Evolutionary conservation across 2,797 vertebrate genomes (phyloP), one percentile per base, ranked within the genome.

Genomic region (Coranthus polyacanthus): DNA sequence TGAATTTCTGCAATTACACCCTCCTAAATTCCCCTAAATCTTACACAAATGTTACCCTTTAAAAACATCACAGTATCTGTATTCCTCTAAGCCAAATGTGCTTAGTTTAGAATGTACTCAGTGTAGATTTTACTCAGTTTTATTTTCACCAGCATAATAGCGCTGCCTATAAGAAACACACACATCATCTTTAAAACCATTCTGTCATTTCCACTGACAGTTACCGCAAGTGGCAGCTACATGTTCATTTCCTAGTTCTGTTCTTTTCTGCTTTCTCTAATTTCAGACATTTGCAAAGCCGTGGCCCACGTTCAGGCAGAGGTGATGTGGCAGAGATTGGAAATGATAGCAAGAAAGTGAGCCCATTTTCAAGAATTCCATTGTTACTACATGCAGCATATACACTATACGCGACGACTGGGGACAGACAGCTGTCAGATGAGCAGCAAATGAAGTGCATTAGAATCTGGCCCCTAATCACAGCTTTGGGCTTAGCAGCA

Each of bases 401-500:
- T 42, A 71, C 47, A 80, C 49, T 58, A 29, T 26, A 52, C 60
- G 50, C 29, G 61, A 22, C 34, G 36, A 18, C 24, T 2, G 2
- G 36, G 71, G 67, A 80, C 32, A 74, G 79, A 75, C 85, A 77
- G 75, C 70, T 76, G 76, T 72, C 69, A 65, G 46, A 62, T 10
- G 5, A 78, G 58, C 39, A 67, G 68, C 49, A 68, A 82, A 78
- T 69, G 39, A 81, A 72, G 64, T 39, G 57, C 63, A 73, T 76
- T 71, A 41, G 51, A 71, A 68, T 59, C 34, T 53, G 61, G 65
- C 52, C 47, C n/a, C 41, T 68, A 71, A 86, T 86, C 63, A 79
- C 58, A 73, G 64, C 57, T 65, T 46, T 58, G 49, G 36, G 55
- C 43, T 50, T 11, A 12, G 52, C 24, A 56, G 58, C 42, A 54